Evolutionary conservation across 2,888 invertebrate genomes (phyloP).

Genomic region (Ophion obscuratus): DNA sequence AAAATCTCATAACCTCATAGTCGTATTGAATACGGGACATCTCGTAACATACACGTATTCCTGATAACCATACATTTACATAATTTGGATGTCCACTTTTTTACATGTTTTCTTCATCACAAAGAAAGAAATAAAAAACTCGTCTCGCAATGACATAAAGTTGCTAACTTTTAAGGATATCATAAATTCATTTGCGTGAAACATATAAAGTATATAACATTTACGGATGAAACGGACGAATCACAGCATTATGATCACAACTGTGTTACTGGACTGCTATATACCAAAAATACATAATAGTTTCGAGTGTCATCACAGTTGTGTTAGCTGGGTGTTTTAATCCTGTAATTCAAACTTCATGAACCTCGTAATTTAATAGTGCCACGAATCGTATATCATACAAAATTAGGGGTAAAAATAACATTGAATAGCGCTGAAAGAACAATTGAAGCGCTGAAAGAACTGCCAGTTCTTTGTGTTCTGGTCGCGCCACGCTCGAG

Average conservation of each 20-base stretch:
- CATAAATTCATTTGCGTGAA: slow-evolving; percentile 2
- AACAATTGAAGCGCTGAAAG: too few relatives aligned
- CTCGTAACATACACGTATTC: slow-evolving; percentile 16
- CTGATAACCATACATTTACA: slow-evolving; percentile 3
- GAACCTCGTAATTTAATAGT: too few relatives aligned
- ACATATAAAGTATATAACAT: slow-evolving; percentile 2
- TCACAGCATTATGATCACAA: neutral
- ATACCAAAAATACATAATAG: neutral
- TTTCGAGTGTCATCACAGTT: neutral
- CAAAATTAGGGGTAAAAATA: too few relatives aligned
- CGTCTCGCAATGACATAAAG: slow-evolving; percentile 2
- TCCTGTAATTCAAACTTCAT: too few relatives aligned
- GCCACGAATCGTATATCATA: too few relatives aligned
- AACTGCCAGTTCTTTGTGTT: too few relatives aligned
- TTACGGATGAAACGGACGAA: neutral
- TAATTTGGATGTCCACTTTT: slow-evolving; percentile 2
- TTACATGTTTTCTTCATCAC: neutral
- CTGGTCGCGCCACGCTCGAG: too few relatives aligned
- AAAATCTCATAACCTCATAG: slow-evolving; percentile 9
- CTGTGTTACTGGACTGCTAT: neutral
- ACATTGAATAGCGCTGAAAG: too few relatives aligned
- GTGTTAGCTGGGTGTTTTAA: slow-evolving; percentile 4
- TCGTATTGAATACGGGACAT: slow-evolving; percentile 7
- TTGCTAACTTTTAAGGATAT: neutral
- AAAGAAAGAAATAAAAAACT: slow-evolving; percentile 8